Evolutionary conservation across 2,888 invertebrate genomes (phyloP).

Genomic region (Machimus atricapillus): DNA sequence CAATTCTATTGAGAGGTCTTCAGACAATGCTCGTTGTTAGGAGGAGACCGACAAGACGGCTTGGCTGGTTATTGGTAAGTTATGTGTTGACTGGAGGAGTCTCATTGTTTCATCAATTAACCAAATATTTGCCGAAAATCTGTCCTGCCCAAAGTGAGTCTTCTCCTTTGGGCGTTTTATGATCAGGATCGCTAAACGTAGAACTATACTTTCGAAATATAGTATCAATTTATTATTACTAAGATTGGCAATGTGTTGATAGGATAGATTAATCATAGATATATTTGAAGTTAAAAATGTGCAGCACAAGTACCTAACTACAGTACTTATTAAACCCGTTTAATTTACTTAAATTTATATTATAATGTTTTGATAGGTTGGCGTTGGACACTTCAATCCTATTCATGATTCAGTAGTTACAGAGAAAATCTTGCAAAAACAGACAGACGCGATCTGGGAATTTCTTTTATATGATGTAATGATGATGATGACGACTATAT

Average conservation of each 20-base stretch:
- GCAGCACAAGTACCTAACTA: too few species aligned
- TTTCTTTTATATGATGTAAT: too few species aligned
- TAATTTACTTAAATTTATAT: too few species aligned
- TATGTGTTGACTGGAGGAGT: background rate
- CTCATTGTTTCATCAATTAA: background rate
- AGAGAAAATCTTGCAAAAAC: too few species aligned
- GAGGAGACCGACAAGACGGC: background rate
- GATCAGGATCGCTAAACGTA: background rate
- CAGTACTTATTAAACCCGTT: too few species aligned
- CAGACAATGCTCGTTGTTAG: constrained; percentile 3
- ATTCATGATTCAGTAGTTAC: too few species aligned
- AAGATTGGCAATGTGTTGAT: background rate
- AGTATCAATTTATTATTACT: background rate
- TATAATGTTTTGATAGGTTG: too few species aligned
- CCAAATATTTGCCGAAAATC: background rate
- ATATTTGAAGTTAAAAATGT: too few species aligned
- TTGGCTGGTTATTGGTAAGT: background rate
- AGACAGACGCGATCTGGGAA: too few species aligned
- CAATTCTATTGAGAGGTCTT: constrained; percentile 22
- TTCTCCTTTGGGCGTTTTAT: background rate
- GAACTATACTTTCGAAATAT: background rate
- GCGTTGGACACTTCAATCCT: too few species aligned
- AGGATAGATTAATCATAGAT: too few species aligned
- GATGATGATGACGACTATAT: too few species aligned
- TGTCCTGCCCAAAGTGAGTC: background rate